Conservation (phyloP, 2,113 vertebrate species). For the Corythornis vintsioides region DNA sequence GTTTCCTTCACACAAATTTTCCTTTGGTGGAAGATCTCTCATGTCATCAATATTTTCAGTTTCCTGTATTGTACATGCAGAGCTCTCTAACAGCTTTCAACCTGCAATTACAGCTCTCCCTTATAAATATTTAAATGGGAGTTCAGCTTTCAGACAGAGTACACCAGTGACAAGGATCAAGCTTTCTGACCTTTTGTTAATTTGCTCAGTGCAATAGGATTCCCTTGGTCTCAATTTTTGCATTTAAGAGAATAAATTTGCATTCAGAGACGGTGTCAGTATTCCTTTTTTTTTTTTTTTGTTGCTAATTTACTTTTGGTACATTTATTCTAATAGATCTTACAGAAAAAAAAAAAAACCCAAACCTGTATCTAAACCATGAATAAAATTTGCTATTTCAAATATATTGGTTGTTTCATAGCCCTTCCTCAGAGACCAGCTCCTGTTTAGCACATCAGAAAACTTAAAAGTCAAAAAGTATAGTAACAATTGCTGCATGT, state of each 20-base stretch:
- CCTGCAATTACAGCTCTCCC: slow-evolving; percentile 35
- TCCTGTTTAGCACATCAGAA: neutral
- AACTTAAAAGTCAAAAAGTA: neutral
- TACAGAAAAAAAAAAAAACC: neutral
- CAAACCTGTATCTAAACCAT: too few species aligned
- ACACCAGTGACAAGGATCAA: slow-evolving; percentile 62
- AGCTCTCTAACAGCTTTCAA: slow-evolving; percentile 24
- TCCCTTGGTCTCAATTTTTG: slow-evolving; percentile 4
- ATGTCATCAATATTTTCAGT: neutral
- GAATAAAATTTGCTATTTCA: neutral
- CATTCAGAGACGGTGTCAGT: neutral
- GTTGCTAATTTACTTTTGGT: neutral
- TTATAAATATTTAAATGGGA: slow-evolving; percentile 74
- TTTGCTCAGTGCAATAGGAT: slow-evolving; percentile 69
- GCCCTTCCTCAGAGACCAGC: neutral
- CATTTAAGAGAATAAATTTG: neutral
- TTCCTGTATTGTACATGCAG: neutral
- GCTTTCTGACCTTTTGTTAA: slow-evolving; percentile 76
- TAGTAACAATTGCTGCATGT: neutral
- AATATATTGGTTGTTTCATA: neutral
- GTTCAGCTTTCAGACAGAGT: slow-evolving; percentile 71
- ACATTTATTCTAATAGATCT: neutral
- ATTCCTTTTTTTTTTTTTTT: neutral
- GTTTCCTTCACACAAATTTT: neutral
- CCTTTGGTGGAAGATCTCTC: neutral